These are phyloP conservation scores for fruit fly (Drosophila melanogaster) DNA, from an alignment of 1,140 invertebrate genomes.

Conservation along the genomic window Release_6_plus_ISO1_MT NT_033779.5:15379501-15380000, in stretches of 20 bases:
- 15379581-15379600: slow-evolving; percentile 53
- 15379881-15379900: slow-evolving; percentile 83
- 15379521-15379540: no score
- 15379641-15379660: slow-evolving; percentile 42
- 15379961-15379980: slow-evolving; percentile 34
- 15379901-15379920: slow-evolving; percentile 82
- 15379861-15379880: slow-evolving; percentile 83
- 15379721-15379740: slow-evolving; percentile 30
- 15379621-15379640: slow-evolving; percentile 60
- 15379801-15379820: slow-evolving; percentile 61
- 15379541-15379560: neutral
- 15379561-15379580: neutral
- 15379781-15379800: slow-evolving; percentile 83
- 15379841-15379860: slow-evolving; percentile 77
- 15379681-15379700: slow-evolving; percentile 75
- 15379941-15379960: slow-evolving; percentile 63
- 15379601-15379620: slow-evolving; percentile 72
- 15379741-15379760: slow-evolving; percentile 63
- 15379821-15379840: slow-evolving; percentile 13
- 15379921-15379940: slow-evolving; percentile 76
- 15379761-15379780: slow-evolving; percentile 75
- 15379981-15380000: slow-evolving; percentile 63
- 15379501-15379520: no score
- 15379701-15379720: slow-evolving; percentile 61
- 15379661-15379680: slow-evolving; percentile 72